Percentiles rank a stretch among this genome's conserved stretches.
These are phyloP conservation scores for Neomicropteryx cornuta DNA, from an alignment of 1,140 invertebrate genomes.

Conservation along the genomic window DNA sequence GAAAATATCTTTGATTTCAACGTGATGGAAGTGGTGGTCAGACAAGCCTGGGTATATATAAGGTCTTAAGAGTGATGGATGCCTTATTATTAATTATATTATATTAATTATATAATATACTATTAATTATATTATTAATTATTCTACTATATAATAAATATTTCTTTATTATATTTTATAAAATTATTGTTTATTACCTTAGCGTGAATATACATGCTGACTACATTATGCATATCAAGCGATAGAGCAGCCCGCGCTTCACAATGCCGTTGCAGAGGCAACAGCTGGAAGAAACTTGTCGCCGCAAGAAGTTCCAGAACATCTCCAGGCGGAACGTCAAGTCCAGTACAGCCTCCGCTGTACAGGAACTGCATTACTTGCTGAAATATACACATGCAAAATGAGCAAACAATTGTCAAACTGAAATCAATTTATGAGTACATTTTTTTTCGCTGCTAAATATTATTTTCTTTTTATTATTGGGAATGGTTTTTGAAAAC, in stretches of 20 bases:
- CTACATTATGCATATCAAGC: conserved; percentile 79
- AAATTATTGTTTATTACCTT: conserved; percentile 47
- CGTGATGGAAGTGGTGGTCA: too few species aligned
- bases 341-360: conserved; percentile 68
- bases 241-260: conserved; percentile 74
- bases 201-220: conserved; percentile 87
- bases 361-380: conserved; percentile 90
- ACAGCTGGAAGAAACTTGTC: conserved; percentile 84
- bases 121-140: too few species aligned
- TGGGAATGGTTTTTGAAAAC: too few species aligned
- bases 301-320: conserved; percentile 83
- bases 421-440: conserved; percentile 8
- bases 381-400: conserved; percentile 36
- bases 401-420: conserved; percentile 8
- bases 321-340: conserved; percentile 67
- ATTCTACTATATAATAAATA: too few species aligned
- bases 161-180: too few species aligned
- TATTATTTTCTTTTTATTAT: too few species aligned
- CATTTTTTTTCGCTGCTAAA: too few species aligned
- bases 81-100: too few species aligned
- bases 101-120: too few species aligned
- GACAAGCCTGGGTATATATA: too few species aligned
- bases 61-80: too few species aligned
- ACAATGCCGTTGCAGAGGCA: conserved; percentile 74
- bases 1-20: too few species aligned